Percentiles rank a stretch among this genome's conserved stretches.
phyloP scores from a whole-genome alignment of 1,140 invertebrate genomes.

The Anoplophora glabripennis region DNA sequence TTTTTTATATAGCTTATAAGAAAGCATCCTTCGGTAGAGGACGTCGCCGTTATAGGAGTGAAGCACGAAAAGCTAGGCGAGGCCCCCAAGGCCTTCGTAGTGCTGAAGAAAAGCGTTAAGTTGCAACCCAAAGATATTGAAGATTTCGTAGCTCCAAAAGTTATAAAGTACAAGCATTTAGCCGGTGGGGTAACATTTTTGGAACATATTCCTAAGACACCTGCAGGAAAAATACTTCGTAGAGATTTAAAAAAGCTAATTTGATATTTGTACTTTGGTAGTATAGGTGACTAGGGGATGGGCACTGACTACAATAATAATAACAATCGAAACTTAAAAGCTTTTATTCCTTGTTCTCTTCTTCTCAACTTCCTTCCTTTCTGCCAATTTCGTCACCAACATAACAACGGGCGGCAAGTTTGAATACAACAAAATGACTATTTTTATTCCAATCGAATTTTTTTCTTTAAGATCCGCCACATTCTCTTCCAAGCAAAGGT shows the following conservation, averaged over 20 bases:
- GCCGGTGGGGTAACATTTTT: conserved; percentile 34
- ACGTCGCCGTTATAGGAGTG: conserved; percentile 67
- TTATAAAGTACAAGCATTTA: conserved; percentile 32
- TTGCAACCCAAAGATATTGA: conserved; percentile 23
- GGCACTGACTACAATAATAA: too few relatives aligned
- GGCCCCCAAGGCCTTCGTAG: conserved; percentile 63
- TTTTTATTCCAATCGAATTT: too few relatives aligned
- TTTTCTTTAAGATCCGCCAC: too few relatives aligned
- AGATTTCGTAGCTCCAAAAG: conserved; percentile 25
- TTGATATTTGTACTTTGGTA: too few relatives aligned
- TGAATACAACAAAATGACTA: too few relatives aligned
- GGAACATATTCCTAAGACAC: conserved; percentile 27
- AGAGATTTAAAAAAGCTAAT: conserved; percentile 10
- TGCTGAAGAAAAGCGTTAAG: conserved; percentile 40
- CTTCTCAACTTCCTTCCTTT: too few relatives aligned
- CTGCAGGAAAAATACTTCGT: conserved; percentile 31
- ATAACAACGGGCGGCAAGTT: too few relatives aligned
- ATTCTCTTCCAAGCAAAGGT: too few relatives aligned
- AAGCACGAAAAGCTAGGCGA: conserved; percentile 61
- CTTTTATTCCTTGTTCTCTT: too few relatives aligned
- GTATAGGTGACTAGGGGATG: too few relatives aligned
- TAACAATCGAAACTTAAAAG: too few relatives aligned
- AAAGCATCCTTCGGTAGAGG: conserved; percentile 60
- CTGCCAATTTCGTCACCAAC: too few relatives aligned
- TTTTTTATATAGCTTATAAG: conserved; percentile 54